These are phyloP conservation scores for Lysiphlebus fabarum DNA, from an alignment of 1,140 invertebrate species.

Conservation along the genomic window DNA sequence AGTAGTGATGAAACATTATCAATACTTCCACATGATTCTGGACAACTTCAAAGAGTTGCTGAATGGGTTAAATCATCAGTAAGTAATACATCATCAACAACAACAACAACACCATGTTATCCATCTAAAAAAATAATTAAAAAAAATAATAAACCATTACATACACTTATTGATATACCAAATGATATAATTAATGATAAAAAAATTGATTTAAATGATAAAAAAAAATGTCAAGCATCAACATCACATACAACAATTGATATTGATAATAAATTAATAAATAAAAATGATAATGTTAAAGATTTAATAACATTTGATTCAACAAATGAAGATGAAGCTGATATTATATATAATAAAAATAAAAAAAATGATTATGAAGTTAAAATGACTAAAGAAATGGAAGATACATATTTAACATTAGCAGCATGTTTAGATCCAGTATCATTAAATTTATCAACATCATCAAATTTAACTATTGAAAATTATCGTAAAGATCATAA, in stretches of 20 bases:
- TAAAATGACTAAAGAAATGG: conserved; percentile 51
- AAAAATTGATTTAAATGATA: conserved; percentile 3
- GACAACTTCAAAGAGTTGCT: conserved; percentile 63
- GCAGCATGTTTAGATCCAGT: conserved; percentile 47
- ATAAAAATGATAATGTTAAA: conserved; percentile 6
- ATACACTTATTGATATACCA: conserved; percentile 17
- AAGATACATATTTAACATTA: conserved; percentile 51
- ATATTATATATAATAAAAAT: conserved; percentile 1
- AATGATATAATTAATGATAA: neutral
- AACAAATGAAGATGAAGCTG: conserved; percentile 33
- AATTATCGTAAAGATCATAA: conserved; percentile 50
- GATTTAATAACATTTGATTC: conserved; percentile 41
- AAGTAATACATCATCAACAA: neutral
- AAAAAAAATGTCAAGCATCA: neutral
- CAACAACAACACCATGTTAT: no score
- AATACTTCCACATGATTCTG: conserved; percentile 33
- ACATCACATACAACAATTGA: neutral
- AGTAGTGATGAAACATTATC: conserved; percentile 46
- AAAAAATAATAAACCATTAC: conserved; percentile 17
- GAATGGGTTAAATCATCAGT: conserved; percentile 62
- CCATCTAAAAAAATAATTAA: conserved; percentile 2
- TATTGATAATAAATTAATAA: neutral
- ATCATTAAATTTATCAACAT: conserved; percentile 33
- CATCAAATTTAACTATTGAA: conserved; percentile 45
- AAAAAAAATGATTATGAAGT: conserved; percentile 34